phyloP scores from a whole-genome alignment of 2,113 vertebrate species.

The Phasianus colchicus region DNA sequence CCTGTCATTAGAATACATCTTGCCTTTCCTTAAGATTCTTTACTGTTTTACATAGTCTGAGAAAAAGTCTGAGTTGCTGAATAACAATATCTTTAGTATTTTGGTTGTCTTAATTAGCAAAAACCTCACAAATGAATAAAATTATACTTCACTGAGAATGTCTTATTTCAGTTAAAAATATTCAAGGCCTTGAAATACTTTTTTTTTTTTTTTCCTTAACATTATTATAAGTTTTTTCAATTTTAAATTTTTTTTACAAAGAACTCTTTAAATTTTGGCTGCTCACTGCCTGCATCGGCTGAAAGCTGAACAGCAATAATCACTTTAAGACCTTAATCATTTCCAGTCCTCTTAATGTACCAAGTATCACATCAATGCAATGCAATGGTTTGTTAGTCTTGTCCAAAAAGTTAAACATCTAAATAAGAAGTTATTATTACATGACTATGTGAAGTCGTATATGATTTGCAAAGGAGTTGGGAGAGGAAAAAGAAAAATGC shows the following conservation, averaged over 20 bases:
- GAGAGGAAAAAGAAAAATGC: neutral
- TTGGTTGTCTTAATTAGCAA: neutral
- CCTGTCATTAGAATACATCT: neutral
- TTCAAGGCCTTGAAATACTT: neutral
- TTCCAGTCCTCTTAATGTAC: neutral
- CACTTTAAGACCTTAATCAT: conserved; percentile 66
- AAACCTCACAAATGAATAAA: neutral
- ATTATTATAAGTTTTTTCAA: neutral
- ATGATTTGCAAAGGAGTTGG: conserved; percentile 9
- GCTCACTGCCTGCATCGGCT: neutral
- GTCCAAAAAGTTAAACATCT: conserved; percentile 47
- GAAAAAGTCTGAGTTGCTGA: neutral
- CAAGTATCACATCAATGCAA: conserved; percentile 58
- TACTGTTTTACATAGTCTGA: neutral
- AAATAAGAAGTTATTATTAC: conserved; percentile 53
- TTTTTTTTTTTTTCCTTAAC: neutral
- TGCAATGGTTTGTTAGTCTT: conserved; percentile 44
- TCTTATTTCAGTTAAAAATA: neutral
- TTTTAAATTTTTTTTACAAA: conserved; percentile 10
- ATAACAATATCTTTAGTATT: neutral
- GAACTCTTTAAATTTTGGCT: neutral
- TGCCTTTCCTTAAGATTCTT: neutral
- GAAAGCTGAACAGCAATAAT: conserved; percentile 47
- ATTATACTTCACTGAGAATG: neutral
- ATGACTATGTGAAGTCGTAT: conserved; percentile 14